A percentile compares a stretch with the other conserved stretches of the same genome.
Conservation (phyloP, 1,140 invertebrate species). For the Sinonovacula constricta region DNA sequence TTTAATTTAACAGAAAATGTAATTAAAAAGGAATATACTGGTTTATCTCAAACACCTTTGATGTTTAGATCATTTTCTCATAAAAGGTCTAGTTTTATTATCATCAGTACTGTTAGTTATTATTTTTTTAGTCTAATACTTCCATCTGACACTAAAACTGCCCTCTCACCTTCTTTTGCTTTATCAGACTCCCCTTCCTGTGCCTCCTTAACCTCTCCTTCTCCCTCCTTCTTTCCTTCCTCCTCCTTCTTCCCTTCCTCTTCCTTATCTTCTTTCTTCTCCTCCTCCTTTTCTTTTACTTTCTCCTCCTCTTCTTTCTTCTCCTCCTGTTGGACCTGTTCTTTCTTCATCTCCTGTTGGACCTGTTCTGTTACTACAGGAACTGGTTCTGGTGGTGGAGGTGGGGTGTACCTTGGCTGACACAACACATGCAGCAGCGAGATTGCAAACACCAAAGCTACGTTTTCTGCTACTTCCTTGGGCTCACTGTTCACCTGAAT, state of each 20-base stretch:
- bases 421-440: slow-evolving; percentile 62
- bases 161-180: not conserved
- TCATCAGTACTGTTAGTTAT: too few species aligned
- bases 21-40: too few species aligned
- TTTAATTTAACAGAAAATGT: too few species aligned
- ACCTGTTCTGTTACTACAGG: not conserved
- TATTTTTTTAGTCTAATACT: too few species aligned
- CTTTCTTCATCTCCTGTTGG: not conserved
- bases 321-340: not conserved
- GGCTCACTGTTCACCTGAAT: slow-evolving; percentile 43
- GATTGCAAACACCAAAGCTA: slow-evolving; percentile 60
- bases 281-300: slow-evolving; percentile 5
- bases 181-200: not conserved
- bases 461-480: slow-evolving; percentile 61
- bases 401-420: slow-evolving; percentile 52
- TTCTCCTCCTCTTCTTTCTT: slow-evolving; percentile 22
- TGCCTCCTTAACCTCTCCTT: not conserved
- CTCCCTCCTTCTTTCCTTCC: not conserved
- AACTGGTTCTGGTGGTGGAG: slow-evolving; percentile 25
- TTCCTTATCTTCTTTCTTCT: slow-evolving; percentile 1
- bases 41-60: too few species aligned
- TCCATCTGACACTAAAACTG: too few species aligned
- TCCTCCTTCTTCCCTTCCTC: not conserved
- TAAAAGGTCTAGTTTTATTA: too few species aligned
- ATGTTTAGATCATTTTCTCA: too few species aligned